A percentile compares a stretch with the other conserved stretches of the same genome.
phyloP scores from a whole-genome alignment of 2,797 vertebrate genomes.

The Schizothorax lantsangensis region DNA sequence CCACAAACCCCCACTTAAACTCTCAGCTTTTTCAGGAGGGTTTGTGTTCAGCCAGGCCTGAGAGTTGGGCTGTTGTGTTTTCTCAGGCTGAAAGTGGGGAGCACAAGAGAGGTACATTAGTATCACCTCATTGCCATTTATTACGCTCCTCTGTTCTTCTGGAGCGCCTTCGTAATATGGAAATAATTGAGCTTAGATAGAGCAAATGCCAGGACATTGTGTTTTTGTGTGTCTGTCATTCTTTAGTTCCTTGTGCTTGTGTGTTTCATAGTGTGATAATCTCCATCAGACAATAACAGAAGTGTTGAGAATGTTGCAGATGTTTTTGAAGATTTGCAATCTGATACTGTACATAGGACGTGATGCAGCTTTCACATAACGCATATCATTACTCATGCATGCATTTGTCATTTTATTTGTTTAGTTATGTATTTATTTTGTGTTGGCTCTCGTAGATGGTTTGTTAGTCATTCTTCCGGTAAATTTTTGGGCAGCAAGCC shows the following conservation, averaged over 20 bases:
- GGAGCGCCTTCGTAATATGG: slow-evolving; percentile 51
- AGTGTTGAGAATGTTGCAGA: neutral
- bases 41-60: slow-evolving; percentile 33
- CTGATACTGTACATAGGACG: neutral
- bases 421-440: neutral
- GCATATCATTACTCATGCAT: neutral
- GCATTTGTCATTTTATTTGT: neutral
- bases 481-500: slow-evolving; percentile 17
- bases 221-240: slow-evolving; percentile 14
- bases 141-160: slow-evolving; percentile 48
- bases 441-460: neutral
- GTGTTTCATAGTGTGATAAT: slow-evolving; percentile 8
- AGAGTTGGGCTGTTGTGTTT: slow-evolving; percentile 22
- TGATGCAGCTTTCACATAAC: neutral
- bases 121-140: slow-evolving; percentile 59
- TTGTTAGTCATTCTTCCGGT: slow-evolving; percentile 29
- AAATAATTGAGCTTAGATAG: slow-evolving; percentile 55
- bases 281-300: neutral
- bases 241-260: slow-evolving; percentile 15
- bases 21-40: neutral
- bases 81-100: slow-evolving; percentile 33
- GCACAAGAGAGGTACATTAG: slow-evolving; percentile 54
- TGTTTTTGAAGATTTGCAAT: neutral
- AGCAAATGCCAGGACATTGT: slow-evolving; percentile 49
- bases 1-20: neutral